phyloP scores from a whole-genome alignment of 2,797 vertebrate species.

The Alca torda region DNA sequence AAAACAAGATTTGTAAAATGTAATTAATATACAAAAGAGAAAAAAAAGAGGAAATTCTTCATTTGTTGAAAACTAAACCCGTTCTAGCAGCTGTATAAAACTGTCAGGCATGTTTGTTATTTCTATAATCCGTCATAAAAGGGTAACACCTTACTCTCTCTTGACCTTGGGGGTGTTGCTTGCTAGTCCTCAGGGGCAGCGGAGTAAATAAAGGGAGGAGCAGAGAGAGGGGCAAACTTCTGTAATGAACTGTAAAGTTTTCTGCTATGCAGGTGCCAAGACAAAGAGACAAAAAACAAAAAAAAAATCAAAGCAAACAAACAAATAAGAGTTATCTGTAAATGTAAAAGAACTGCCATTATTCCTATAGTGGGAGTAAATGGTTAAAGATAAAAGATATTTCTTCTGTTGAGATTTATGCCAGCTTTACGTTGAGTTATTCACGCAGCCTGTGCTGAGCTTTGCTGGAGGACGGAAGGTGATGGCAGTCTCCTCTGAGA shows the following conservation, averaged over 20 bases:
- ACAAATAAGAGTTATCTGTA: constrained; percentile 73
- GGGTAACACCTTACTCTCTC: constrained; percentile 83
- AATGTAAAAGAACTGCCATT: constrained; percentile 79
- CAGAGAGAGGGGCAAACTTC: constrained; percentile 62
- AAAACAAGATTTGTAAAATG: constrained; percentile 89
- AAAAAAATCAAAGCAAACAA: constrained; percentile 50
- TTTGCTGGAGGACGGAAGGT: neutral
- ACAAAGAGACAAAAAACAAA: constrained; percentile 56
- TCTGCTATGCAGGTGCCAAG: constrained; percentile 84
- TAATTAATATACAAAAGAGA: constrained; percentile 88
- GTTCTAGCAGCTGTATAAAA: constrained; percentile 90
- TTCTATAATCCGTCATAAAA: constrained; percentile 86
- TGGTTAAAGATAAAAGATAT: constrained; percentile 82
- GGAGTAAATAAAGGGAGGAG: constrained; percentile 10
- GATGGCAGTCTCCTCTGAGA: neutral
- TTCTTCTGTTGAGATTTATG: constrained; percentile 76
- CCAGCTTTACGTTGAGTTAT: constrained; percentile 66
- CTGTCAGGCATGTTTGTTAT: constrained; percentile 95
- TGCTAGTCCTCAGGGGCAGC: constrained; percentile 62
- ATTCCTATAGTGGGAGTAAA: constrained; percentile 80
- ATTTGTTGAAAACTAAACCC: constrained; percentile 83
- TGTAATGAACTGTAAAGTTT: constrained; percentile 77
- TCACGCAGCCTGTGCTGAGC: constrained; percentile 30
- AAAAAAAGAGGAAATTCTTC: constrained; percentile 78
- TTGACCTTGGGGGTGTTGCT: constrained; percentile 82